A percentile compares a stretch with the other conserved stretches of the same genome.
Conservation (phyloP, 2,888 invertebrate genomes). For the Lasioglossum oenotherae region DNA sequence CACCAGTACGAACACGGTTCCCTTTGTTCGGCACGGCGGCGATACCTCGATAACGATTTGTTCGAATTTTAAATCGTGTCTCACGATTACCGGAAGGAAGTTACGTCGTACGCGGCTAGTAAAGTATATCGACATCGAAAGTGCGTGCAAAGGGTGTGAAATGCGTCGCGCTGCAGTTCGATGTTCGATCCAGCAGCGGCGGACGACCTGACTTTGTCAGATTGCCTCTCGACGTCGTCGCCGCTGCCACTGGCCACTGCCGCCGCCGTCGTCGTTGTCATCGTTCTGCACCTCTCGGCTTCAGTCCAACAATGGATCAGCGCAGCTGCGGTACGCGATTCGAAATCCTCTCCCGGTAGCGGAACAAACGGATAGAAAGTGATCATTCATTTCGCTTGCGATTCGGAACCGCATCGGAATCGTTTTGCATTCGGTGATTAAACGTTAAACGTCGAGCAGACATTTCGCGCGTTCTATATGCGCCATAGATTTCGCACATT, state of each 20-base stretch:
- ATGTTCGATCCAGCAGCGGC: conserved; percentile 68
- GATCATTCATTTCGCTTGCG: conserved; percentile 27
- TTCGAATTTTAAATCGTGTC: conserved; percentile 58
- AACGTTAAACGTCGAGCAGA: conserved; percentile 36
- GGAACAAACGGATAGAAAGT: conserved; percentile 42
- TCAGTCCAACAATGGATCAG: conserved; percentile 54
- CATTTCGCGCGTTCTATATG: conserved; percentile 65
- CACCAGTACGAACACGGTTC: conserved; percentile 22
- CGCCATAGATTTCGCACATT: conserved; percentile 62
- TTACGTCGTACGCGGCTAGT: conserved; percentile 38
- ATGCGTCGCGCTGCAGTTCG: conserved; percentile 70
- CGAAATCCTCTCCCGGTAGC: conserved; percentile 60
- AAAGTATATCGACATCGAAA: conserved; percentile 34
- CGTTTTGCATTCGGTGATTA: conserved; percentile 44
- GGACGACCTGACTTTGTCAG: conserved; percentile 57
- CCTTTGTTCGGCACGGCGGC: conserved; percentile 44
- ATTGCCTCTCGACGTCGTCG: conserved; percentile 53
- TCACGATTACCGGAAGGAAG: conserved; percentile 52
- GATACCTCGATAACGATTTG: conserved; percentile 45
- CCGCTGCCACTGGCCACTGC: neutral
- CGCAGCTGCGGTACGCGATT: conserved; percentile 53
- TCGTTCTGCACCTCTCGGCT: conserved; percentile 39
- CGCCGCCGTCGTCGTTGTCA: neutral
- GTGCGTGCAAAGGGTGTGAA: conserved; percentile 68
- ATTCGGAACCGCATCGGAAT: conserved; percentile 41